Percentiles rank a stretch among this genome's conserved stretches.
phyloP scores from a whole-genome alignment of 2,113 vertebrate genomes.

The Siniperca knerii region DNA sequence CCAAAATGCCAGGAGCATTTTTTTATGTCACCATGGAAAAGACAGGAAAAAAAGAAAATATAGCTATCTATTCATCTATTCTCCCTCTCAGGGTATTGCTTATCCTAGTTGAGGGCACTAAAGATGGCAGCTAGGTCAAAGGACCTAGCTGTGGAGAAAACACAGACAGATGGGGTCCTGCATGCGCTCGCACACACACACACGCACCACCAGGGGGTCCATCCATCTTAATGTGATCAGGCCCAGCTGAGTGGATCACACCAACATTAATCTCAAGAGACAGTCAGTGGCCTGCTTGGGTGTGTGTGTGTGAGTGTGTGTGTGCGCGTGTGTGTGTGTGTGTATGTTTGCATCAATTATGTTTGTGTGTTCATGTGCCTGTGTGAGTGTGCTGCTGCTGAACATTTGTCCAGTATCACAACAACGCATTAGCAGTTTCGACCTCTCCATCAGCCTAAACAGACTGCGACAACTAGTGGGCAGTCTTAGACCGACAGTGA shows the following conservation, averaged over 20 bases:
- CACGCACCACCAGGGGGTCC: constrained; percentile 75
- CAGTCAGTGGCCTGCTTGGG: constrained; percentile 73
- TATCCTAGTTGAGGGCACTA: constrained; percentile 72
- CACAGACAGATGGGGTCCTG: constrained; percentile 82
- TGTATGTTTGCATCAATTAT: constrained; percentile 51
- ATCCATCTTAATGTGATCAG: constrained; percentile 84
- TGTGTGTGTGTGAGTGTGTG: constrained; percentile 33
- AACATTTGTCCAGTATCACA: constrained; percentile 77
- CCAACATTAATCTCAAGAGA: constrained; percentile 84
- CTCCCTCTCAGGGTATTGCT: constrained; percentile 68
- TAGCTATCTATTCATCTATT: constrained; percentile 56
- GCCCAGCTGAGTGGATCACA: constrained; percentile 84
- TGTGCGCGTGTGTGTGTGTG: constrained; percentile 30
- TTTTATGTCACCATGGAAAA: constrained; percentile 44
- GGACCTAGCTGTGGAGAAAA: constrained; percentile 80
- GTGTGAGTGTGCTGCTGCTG: constrained; percentile 41
- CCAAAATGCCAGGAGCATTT: constrained; percentile 36
- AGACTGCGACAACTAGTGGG: constrained; percentile 67
- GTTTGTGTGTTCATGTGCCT: constrained; percentile 24
- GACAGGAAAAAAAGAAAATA: constrained; percentile 25
- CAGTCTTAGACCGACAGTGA: constrained; percentile 41
- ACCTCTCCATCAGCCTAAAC: constrained; percentile 68
- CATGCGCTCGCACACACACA: constrained; percentile 26
- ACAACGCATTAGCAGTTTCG: constrained; percentile 71
- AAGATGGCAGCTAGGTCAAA: constrained; percentile 81